Percentiles rank a stretch among this genome's conserved stretches.
Evolutionary conservation across 2,113 vertebrate genomes (phyloP).

Genomic region (Rhinolophus sinicus): DNA sequence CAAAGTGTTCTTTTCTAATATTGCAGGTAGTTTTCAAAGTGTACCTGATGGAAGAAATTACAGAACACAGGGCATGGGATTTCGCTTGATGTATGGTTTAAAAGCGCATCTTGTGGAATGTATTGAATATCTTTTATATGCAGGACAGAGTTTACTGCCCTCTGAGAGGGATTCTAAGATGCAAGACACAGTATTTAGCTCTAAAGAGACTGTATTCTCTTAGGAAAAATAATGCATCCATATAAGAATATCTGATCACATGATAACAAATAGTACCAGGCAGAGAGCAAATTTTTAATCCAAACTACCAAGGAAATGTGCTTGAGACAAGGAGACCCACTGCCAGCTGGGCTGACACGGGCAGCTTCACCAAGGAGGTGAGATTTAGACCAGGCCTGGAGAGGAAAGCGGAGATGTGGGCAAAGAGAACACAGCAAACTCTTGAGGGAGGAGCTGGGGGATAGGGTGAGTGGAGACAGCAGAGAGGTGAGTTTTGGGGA

Average conservation of each 20-base stretch:
- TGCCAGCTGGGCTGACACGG: background rate
- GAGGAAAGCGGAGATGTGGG: background rate
- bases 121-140: slow-evolving; percentile 40
- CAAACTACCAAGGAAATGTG: slow-evolving; percentile 27
- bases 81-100: background rate
- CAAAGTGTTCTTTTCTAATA: background rate
- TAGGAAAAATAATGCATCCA: background rate
- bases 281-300: background rate
- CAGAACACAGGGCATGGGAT: background rate
- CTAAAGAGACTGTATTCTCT: slow-evolving; percentile 10
- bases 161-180: slow-evolving; percentile 12
- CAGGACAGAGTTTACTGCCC: background rate
- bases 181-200: background rate
- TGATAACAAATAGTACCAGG: background rate
- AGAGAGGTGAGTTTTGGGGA: background rate
- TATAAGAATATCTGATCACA: background rate
- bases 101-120: background rate
- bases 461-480: background rate
- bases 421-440: background rate
- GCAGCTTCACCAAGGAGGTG: background rate
- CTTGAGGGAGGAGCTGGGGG: too few species aligned
- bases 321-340: background rate
- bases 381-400: background rate
- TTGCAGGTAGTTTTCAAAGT: background rate
- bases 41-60: background rate